Percentiles rank a stretch among this genome's conserved stretches.
These are phyloP conservation scores for Scaptodrosophila latifasciaeformis DNA, from an alignment of 2,888 invertebrate genomes.

Conservation along the genomic window DNA sequence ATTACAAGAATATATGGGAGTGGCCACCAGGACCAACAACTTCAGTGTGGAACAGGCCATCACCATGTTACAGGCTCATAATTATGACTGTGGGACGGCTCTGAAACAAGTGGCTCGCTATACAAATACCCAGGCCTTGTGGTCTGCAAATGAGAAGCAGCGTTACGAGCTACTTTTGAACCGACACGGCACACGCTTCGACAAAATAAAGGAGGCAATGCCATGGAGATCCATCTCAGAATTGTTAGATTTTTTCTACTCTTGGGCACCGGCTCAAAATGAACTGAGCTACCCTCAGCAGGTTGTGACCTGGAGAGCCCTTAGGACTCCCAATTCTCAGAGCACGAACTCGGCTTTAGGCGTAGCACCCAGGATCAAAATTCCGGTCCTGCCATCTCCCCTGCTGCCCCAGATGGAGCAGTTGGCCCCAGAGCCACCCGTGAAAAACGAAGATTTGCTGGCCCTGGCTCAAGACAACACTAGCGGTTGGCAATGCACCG, in stretches of 20 bases:
- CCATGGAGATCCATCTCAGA: neutral
- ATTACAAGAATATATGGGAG: neutral
- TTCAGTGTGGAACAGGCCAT: slow-evolving; percentile 2
- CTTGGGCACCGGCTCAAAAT: neutral
- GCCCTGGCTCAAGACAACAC: neutral
- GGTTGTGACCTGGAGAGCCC: neutral
- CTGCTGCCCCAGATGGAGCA: neutral
- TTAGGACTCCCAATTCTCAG: neutral
- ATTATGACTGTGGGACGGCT: neutral
- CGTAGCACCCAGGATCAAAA: neutral
- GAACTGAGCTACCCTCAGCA: slow-evolving; percentile 1
- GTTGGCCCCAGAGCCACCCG: neutral
- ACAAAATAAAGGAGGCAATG: neutral
- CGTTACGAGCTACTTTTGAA: neutral
- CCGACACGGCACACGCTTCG: neutral
- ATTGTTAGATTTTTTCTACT: neutral
- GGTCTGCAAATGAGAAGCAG: neutral
- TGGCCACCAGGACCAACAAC: neutral
- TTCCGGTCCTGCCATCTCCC: neutral
- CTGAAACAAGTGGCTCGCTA: neutral
- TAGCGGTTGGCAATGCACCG: neutral
- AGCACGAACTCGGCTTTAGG: neutral
- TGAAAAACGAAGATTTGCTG: neutral
- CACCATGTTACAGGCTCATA: neutral
- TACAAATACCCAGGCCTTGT: neutral